These are phyloP conservation scores for Enoplosus armatus DNA, from an alignment of 2,797 vertebrate species.

Conservation along the genomic window DNA sequence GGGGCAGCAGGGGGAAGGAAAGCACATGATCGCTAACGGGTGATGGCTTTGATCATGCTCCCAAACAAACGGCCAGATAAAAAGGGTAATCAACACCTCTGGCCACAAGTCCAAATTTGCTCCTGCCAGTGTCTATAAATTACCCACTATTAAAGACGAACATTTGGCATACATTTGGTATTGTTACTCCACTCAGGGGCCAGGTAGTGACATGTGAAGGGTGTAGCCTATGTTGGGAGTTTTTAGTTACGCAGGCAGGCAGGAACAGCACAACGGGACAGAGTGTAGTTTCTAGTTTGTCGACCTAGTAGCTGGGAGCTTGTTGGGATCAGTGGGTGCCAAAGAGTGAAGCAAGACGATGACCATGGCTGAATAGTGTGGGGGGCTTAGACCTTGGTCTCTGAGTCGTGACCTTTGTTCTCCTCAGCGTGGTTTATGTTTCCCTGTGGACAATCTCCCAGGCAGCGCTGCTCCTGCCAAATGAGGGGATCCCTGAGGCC, in stretches of 20 bases:
- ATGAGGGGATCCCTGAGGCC: constrained; percentile 52
- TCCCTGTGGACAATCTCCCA: constrained; percentile 63
- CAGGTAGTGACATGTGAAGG: constrained; percentile 49
- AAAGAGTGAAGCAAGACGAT: constrained; percentile 60
- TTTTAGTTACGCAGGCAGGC: constrained; percentile 38
- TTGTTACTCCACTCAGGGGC: constrained; percentile 40
- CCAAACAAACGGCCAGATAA: constrained; percentile 74
- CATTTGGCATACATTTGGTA: constrained; percentile 70
- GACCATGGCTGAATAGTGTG: constrained; percentile 67
- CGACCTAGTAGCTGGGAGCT: constrained; percentile 49
- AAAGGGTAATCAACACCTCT: constrained; percentile 77
- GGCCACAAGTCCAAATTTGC: constrained; percentile 70
- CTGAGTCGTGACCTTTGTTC: constrained; percentile 84
- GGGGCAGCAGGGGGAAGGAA: constrained; percentile 25
- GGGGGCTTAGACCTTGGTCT: constrained; percentile 73
- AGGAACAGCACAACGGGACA: constrained; percentile 17
- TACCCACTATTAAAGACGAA: constrained; percentile 63
- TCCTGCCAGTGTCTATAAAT: constrained; percentile 70
- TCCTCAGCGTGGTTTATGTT: constrained; percentile 72
- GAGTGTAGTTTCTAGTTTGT: constrained; percentile 35
- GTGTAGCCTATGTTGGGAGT: constrained; percentile 14
- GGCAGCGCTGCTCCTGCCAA: constrained; percentile 56
- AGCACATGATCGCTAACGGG: constrained; percentile 68
- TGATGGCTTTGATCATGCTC: constrained; percentile 73
- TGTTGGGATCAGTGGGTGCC: constrained; percentile 66